These are phyloP conservation scores for Crossaster papposus DNA, from an alignment of 53 echinoderm and acorn worm genomes.

Conservation along the genomic window DNA sequence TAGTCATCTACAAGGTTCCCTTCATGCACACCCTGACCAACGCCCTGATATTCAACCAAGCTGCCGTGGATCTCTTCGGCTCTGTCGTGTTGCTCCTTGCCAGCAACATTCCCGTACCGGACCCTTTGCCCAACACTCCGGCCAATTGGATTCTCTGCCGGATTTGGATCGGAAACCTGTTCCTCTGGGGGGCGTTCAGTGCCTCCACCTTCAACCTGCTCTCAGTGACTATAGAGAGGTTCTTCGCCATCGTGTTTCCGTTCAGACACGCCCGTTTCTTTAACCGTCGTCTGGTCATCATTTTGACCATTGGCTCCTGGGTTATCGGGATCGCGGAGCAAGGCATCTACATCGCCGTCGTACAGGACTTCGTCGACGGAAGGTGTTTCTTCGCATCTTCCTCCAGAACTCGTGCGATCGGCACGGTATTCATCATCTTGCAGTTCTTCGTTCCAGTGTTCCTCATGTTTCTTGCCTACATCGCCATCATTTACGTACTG, in stretches of 20 bases:
- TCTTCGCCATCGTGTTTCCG: slow-evolving; percentile 82
- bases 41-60: slow-evolving; percentile 84
- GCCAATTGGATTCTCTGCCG: slow-evolving; percentile 75
- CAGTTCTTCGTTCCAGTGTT: slow-evolving; percentile 77
- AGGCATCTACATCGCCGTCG: slow-evolving; percentile 67
- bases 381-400: slow-evolving; percentile 29
- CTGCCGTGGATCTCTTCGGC: slow-evolving; percentile 74
- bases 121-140: slow-evolving; percentile 13
- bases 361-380: slow-evolving; percentile 41
- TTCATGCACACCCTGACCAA: slow-evolving; percentile 73
- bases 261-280: slow-evolving; percentile 69
- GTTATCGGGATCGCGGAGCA: background rate
- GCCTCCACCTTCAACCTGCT: slow-evolving; percentile 87
- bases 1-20: slow-evolving; percentile 67
- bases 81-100: slow-evolving; percentile 69
- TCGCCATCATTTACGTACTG: slow-evolving; percentile 62
- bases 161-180: slow-evolving; percentile 79
- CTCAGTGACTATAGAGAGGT: slow-evolving; percentile 83
- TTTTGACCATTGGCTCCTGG: slow-evolving; percentile 41
- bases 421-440: slow-evolving; percentile 67
- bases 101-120: slow-evolving; percentile 53
- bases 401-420: slow-evolving; percentile 25
- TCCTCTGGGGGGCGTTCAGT: slow-evolving; percentile 75
- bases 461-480: slow-evolving; percentile 76
- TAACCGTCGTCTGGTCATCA: slow-evolving; percentile 50